Percentiles rank a stretch among this genome's conserved stretches.
These are phyloP conservation scores for Hippopotamus amphibius DNA, from an alignment of 2,113 vertebrate species.

Conservation along the genomic window DNA sequence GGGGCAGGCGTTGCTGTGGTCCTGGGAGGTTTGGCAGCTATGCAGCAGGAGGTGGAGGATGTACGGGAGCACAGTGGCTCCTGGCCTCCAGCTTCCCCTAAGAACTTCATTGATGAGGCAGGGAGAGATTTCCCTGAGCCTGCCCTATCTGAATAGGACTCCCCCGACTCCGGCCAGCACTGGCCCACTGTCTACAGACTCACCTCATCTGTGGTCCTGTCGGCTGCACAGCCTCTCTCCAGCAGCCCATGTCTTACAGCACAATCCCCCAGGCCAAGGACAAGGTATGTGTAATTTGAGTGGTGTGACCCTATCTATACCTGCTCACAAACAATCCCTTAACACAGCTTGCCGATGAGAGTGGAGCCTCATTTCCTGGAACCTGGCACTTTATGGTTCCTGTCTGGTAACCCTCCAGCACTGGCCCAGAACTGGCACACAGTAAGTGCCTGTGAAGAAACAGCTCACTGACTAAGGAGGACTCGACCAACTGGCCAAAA, in stretches of 20 bases:
- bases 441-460: not conserved
- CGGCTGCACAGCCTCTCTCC: not conserved
- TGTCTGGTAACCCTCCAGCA: not conserved
- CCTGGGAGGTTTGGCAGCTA: not conserved
- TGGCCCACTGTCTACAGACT: not conserved
- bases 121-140: not conserved
- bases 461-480: not conserved
- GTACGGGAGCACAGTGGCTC: not conserved
- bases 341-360: not conserved
- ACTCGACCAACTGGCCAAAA: fast-evolving
- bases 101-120: not conserved
- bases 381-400: slow-evolving; percentile 3
- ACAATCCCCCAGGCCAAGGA: not conserved
- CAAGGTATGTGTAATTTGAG: not conserved
- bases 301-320: not conserved
- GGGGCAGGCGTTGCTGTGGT: not conserved
- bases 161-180: not conserved
- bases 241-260: not conserved
- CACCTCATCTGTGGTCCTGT: not conserved
- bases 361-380: slow-evolving; percentile 15
- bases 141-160: not conserved
- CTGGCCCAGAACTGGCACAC: not conserved
- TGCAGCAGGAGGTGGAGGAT: not conserved
- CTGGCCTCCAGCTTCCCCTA: not conserved
- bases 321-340: not conserved